Evolutionary conservation across 2,888 invertebrate species (phyloP).

Genomic region (Litoditis marina): DNA sequence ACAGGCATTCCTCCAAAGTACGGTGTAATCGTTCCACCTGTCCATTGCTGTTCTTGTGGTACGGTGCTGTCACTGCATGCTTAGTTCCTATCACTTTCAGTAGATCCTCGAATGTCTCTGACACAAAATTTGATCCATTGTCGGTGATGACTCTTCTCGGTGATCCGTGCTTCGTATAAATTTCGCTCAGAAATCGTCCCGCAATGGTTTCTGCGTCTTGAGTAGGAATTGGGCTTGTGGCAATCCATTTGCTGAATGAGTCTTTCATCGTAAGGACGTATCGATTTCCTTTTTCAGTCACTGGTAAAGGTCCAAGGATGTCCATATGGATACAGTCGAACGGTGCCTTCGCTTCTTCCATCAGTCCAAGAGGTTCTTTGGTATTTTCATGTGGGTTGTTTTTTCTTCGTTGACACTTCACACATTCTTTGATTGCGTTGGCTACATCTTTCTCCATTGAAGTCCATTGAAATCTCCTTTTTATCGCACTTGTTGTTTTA

Average conservation of each 20-base stretch:
- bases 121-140: constrained; percentile 16
- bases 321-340: constrained; percentile 22
- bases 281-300: constrained; percentile 14
- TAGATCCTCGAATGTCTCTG: constrained; percentile 7
- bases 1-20: constrained; percentile 8
- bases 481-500: constrained; percentile 8
- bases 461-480: constrained; percentile 13
- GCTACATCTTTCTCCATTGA: constrained; percentile 10
- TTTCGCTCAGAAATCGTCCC: background rate
- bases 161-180: constrained; percentile 13
- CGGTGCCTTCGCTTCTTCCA: constrained; percentile 9
- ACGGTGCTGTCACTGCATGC: constrained; percentile 4
- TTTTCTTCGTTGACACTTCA: constrained; percentile 12
- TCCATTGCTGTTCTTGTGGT: constrained; percentile 14
- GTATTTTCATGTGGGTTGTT: constrained; percentile 12
- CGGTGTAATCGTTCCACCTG: constrained; percentile 14
- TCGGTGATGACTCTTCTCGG: constrained; percentile 18
- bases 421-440: constrained; percentile 7
- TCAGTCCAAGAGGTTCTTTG: constrained; percentile 10
- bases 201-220: constrained; percentile 3
- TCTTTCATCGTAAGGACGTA: constrained; percentile 13
- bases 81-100: too few species aligned
- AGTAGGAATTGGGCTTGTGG: constrained; percentile 9
- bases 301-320: constrained; percentile 21
- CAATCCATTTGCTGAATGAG: constrained; percentile 16